Percentiles rank a stretch among this genome's conserved stretches.
These are phyloP conservation scores for Diarsia brunnea DNA, from an alignment of 2,888 invertebrate genomes.

Conservation along the genomic window DNA sequence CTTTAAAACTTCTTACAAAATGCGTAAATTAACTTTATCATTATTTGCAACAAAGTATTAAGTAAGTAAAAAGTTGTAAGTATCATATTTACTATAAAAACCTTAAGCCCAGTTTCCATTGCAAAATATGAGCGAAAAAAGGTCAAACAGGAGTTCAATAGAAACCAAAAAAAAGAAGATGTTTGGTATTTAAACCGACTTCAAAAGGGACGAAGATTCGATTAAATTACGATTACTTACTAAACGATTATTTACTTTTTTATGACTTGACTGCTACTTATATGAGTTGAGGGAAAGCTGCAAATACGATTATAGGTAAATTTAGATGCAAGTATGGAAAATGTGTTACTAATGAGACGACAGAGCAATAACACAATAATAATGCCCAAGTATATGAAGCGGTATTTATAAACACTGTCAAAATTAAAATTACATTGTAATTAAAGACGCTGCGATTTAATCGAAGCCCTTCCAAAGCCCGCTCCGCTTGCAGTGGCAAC, in stretches of 20 bases:
- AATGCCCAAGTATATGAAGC: not conserved
- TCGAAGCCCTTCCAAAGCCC: not conserved
- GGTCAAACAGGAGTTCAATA: not conserved
- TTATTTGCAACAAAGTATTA: slow-evolving; percentile 25
- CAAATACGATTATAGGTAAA: not conserved
- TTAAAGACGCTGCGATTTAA: not conserved
- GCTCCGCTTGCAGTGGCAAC: not conserved
- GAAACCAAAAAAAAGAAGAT: too few species aligned
- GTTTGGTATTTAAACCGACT: not conserved
- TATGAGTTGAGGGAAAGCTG: not conserved
- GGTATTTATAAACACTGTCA: too few species aligned
- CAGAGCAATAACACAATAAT: not conserved
- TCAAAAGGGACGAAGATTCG: not conserved
- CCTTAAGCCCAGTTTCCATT: not conserved
- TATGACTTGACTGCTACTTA: not conserved
- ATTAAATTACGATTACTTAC: too few species aligned
- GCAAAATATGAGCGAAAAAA: not conserved
- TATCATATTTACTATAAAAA: slow-evolving; percentile 18
- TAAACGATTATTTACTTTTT: too few species aligned
- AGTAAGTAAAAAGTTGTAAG: not conserved
- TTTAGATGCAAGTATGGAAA: not conserved
- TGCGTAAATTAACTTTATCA: slow-evolving; percentile 18
- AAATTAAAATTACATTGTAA: not conserved
- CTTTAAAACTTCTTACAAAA: slow-evolving; percentile 7
- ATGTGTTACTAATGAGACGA: not conserved